phyloP scores from a whole-genome alignment of 2,888 invertebrate genomes.

The Apoda limacodes region DNA sequence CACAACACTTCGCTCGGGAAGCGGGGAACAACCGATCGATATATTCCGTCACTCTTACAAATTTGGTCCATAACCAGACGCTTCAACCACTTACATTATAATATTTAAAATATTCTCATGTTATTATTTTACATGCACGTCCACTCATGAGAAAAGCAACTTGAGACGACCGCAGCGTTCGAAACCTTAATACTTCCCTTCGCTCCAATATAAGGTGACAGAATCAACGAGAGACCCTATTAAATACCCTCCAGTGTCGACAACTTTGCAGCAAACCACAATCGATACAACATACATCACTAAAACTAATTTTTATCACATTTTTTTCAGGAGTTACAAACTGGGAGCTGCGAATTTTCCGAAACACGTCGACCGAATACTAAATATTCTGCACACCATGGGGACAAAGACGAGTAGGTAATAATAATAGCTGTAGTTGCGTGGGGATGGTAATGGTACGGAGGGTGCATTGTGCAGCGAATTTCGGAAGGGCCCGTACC shows the following conservation, averaged over 20 bases:
- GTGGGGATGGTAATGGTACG: conserved; percentile 69
- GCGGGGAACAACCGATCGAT: conserved; percentile 56
- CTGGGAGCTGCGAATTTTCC: conserved; percentile 32
- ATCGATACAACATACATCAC: not conserved
- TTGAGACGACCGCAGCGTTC: conserved; percentile 67
- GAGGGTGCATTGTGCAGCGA: conserved; percentile 69
- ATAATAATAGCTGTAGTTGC: conserved; percentile 61
- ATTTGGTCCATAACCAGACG: no score
- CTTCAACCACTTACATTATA: conserved; percentile 55
- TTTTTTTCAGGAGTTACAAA: conserved; percentile 3
- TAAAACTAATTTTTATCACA: not conserved
- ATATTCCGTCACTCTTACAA: no score
- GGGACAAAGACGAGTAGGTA: conserved; percentile 64
- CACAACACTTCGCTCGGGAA: conserved; percentile 50
- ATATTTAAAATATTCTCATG: conserved; percentile 50
- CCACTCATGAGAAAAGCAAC: conserved; percentile 71
- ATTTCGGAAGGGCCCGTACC: conserved; percentile 64
- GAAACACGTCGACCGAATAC: conserved; percentile 56
- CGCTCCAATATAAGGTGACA: conserved; percentile 67
- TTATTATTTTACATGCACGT: conserved; percentile 68
- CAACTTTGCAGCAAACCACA: conserved; percentile 35
- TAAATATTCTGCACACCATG: conserved; percentile 63
- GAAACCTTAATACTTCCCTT: conserved; percentile 71
- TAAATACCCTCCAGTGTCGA: conserved; percentile 39
- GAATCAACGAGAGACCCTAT: conserved; percentile 46